A percentile compares a stretch with the other conserved stretches of the same genome.
These are phyloP conservation scores for Phylloscopus trochilus DNA, from an alignment of 2,113 vertebrate genomes.

Conservation along the genomic window DNA sequence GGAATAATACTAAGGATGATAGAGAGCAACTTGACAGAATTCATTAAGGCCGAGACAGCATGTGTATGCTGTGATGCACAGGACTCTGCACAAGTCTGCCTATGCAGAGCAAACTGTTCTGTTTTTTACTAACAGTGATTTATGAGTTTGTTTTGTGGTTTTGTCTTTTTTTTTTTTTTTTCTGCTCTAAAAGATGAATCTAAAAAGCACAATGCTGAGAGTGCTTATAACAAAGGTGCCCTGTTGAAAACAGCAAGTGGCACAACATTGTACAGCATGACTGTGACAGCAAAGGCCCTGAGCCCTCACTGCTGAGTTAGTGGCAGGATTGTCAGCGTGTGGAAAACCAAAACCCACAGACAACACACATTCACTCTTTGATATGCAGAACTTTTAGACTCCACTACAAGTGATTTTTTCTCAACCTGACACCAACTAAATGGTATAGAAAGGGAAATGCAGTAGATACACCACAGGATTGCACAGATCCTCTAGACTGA, in stretches of 20 bases:
- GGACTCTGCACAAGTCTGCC: background rate
- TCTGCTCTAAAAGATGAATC: background rate
- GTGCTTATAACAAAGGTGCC: background rate
- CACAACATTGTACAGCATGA: background rate
- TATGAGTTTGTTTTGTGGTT: background rate
- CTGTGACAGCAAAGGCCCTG: background rate
- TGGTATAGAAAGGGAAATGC: background rate
- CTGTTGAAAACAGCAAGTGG: background rate
- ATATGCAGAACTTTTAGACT: background rate
- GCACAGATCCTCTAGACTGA: background rate
- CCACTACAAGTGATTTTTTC: background rate
- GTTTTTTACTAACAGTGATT: background rate
- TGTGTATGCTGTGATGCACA: background rate
- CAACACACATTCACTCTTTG: background rate
- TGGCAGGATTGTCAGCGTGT: background rate
- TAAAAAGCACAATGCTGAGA: background rate
- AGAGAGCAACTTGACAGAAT: slow-evolving; percentile 15
- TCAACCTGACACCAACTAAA: background rate
- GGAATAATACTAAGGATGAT: background rate
- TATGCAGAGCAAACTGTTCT: background rate
- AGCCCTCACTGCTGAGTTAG: background rate
- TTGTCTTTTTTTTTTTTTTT: background rate
- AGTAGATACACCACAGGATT: background rate
- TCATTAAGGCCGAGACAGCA: slow-evolving; percentile 3
- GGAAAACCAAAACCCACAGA: background rate